These are phyloP conservation scores for Emberiza fucata DNA, from an alignment of 2,113 vertebrate genomes.

Conservation along the genomic window DNA sequence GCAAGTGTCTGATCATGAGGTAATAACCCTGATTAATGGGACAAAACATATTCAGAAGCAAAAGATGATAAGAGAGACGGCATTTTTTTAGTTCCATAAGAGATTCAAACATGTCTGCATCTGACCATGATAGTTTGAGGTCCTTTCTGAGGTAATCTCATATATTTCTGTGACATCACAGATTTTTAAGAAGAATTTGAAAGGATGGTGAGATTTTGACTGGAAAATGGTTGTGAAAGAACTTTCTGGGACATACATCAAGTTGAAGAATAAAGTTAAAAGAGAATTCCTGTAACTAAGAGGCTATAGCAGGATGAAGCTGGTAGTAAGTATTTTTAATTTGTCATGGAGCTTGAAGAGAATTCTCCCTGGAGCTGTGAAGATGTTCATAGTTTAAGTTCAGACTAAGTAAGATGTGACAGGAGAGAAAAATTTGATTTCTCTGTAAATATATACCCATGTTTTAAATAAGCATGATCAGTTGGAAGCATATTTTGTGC, in stretches of 20 bases:
- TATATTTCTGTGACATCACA: background rate
- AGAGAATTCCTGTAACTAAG: background rate
- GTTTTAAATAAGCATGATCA: background rate
- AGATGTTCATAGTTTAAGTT: background rate
- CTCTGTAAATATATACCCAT: background rate
- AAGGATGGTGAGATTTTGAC: background rate
- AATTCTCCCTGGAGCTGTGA: background rate
- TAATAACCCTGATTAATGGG: background rate
- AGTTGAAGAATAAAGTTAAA: background rate
- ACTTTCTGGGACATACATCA: background rate
- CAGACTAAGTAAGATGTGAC: background rate
- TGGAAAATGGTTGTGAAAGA: background rate
- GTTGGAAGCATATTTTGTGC: background rate
- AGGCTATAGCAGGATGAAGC: background rate
- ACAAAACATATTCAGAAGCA: background rate
- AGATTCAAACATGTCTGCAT: background rate
- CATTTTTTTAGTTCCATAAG: background rate
- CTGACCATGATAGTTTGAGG: background rate
- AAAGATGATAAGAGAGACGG: background rate
- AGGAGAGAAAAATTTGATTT: background rate
- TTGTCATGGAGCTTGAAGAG: background rate
- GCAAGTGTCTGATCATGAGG: background rate
- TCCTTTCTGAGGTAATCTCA: background rate
- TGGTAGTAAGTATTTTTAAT: background rate
- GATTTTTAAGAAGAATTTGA: background rate